A percentile compares a stretch with the other conserved stretches of the same genome.
Evolutionary conservation across 2,797 vertebrate species (phyloP).

Genomic region (Xiphophorus birchmanni): DNA sequence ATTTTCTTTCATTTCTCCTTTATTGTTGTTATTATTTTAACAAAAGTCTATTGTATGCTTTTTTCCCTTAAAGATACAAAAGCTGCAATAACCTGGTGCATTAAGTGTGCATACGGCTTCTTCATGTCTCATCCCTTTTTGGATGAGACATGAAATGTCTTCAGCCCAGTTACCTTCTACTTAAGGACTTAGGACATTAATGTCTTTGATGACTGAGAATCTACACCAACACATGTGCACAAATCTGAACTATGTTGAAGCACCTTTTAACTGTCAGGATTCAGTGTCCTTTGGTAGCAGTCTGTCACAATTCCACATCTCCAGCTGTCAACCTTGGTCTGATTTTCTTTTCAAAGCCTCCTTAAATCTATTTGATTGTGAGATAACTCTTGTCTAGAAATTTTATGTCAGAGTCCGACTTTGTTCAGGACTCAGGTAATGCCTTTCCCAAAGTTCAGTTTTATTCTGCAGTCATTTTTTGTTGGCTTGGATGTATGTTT

Average conservation of each 20-base stretch:
- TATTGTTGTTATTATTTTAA: not conserved
- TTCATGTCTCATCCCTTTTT: not conserved
- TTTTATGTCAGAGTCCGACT: not conserved
- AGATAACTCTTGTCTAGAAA: not conserved
- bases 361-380: not conserved
- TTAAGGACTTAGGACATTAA: not conserved
- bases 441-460: not conserved
- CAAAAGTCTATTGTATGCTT: not conserved
- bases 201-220: not conserved
- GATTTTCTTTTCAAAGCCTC: not conserved
- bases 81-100: not conserved
- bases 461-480: not conserved
- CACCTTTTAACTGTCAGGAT: no score
- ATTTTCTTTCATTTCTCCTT: not conserved
- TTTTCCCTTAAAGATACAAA: not conserved
- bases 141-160: not conserved
- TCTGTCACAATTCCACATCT: not conserved
- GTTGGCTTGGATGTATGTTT: not conserved
- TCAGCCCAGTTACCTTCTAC: not conserved
- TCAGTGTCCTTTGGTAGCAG: not conserved
- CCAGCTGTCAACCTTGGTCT: not conserved
- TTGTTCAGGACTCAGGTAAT: no score
- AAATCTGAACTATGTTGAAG: not conserved
- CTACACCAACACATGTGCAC: not conserved
- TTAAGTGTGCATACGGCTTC: not conserved